Evolutionary conservation across 1,140 invertebrate genomes (phyloP).

Genomic region (Bombus cullumanus): DNA sequence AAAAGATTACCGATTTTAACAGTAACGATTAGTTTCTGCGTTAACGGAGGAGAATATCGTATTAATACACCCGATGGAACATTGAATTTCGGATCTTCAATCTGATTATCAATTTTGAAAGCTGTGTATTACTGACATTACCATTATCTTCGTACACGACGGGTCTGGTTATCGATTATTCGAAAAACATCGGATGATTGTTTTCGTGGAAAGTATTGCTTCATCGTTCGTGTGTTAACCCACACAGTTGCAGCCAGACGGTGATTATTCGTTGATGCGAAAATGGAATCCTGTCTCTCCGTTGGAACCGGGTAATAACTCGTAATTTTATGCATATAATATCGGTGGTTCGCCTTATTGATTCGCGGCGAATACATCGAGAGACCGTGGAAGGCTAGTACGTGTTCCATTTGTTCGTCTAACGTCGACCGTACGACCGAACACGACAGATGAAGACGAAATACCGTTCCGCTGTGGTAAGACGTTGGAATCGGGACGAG

Average conservation of each 20-base stretch:
- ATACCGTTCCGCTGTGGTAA: neutral
- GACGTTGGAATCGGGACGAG: neutral
- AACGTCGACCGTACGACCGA: too few species aligned
- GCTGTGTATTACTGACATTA: neutral
- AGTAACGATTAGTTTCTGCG: neutral
- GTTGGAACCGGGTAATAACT: neutral
- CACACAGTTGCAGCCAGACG: too few species aligned
- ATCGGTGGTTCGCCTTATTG: neutral
- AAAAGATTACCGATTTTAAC: neutral
- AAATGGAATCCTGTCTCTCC: neutral
- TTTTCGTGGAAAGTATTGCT: neutral
- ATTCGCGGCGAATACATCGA: neutral
- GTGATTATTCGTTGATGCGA: neutral
- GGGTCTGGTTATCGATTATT: neutral
- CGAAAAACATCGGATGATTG: conserved; percentile 23
- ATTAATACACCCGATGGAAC: conserved; percentile 4
- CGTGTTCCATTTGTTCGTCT: neutral
- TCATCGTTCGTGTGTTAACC: neutral
- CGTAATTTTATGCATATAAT: conserved; percentile 18
- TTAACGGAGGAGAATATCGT: neutral
- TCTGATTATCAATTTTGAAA: conserved; percentile 22
- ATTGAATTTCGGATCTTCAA: conserved; percentile 9
- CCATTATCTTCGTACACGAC: neutral
- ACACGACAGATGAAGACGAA: too few species aligned
- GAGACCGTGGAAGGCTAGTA: neutral